A percentile compares a stretch with the other conserved stretches of the same genome.
phyloP scores from a whole-genome alignment of 2,797 vertebrate genomes.

The Rhabdomys pumilio region DNA sequence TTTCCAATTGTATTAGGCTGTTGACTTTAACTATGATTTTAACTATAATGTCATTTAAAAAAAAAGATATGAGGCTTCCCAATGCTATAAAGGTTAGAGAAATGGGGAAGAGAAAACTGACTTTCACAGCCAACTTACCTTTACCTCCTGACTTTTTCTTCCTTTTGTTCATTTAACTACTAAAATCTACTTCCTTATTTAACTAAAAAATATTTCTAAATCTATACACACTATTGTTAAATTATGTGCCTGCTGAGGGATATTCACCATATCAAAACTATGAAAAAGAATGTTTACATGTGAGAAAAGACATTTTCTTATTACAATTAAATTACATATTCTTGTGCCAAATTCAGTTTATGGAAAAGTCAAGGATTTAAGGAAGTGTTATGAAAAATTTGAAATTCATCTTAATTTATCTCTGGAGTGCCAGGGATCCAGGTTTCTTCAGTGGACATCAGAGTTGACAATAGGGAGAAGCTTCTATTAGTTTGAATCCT shows the following conservation, averaged over 20 bases:
- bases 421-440: neutral
- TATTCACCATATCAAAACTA: neutral
- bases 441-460: neutral
- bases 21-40: neutral
- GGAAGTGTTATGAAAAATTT: conserved; percentile 15
- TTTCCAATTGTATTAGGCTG: neutral
- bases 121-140: neutral
- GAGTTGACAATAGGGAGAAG: conserved; percentile 2
- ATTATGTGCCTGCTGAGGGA: neutral
- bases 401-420: neutral
- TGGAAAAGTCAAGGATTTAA: conserved; percentile 22
- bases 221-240: neutral
- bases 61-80: neutral
- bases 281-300: neutral
- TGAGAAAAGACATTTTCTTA: neutral
- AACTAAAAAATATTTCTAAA: conserved; percentile 9
- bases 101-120: neutral
- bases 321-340: neutral
- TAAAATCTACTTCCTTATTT: conserved; percentile 30
- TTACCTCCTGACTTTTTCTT: neutral
- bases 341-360: neutral
- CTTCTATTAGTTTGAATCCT: neutral
- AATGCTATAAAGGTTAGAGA: neutral
- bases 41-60: neutral
- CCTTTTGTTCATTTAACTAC: neutral